Evolutionary conservation across 23 tunicate species (phyloP), one percentile per base, ranked within the genome.

Genomic region (Halocynthia aurantium): DNA sequence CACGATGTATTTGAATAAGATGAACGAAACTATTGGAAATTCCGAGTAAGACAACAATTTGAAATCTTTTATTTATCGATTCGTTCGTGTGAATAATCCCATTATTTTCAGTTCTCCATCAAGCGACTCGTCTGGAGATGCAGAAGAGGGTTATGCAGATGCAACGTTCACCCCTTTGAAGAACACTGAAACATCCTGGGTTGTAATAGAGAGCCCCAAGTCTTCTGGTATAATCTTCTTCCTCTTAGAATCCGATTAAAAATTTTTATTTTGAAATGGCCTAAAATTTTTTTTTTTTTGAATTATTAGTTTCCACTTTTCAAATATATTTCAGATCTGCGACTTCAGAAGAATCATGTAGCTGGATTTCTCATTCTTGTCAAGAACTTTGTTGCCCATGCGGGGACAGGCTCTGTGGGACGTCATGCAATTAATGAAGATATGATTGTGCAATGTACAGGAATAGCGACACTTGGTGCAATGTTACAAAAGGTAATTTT

Each of bases 401-500:
- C 78, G 13, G 78, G 73, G 49, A 58, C 80, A 13, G 76, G 55
- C 49, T 22, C 78, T 6, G 8, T 74, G 11, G 98, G 92, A 8
- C 76, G 90, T 70, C 98, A 92, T 74, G 70, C 81, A 13, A 80
- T 73, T 52, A 92, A 92, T 55, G 90, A 90, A 13, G 88, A 86
- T 18, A 69, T 77, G 68, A 57, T 92, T 74, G 77, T 86, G 56
- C 90, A 92, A 49, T 86, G 87, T 22, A 22, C 83, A 7, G 82
- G 73, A 22, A 68, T 83, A 18, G 89, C 91, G 49, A 92, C 92
- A 49, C 70, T 92, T 53, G 98, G 98, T 19, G 98, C 98, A 73
- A 85, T 92, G 12, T 52, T 92, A 54, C 92, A 86, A 75, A 92
- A 92, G 81, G 98, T 92, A 56, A 31, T 18, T 13, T 17, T 73